Percentiles rank a stretch among this genome's conserved stretches.
Evolutionary conservation across 2,888 invertebrate species (phyloP).

Genomic region (Eupithecia centaureata): DNA sequence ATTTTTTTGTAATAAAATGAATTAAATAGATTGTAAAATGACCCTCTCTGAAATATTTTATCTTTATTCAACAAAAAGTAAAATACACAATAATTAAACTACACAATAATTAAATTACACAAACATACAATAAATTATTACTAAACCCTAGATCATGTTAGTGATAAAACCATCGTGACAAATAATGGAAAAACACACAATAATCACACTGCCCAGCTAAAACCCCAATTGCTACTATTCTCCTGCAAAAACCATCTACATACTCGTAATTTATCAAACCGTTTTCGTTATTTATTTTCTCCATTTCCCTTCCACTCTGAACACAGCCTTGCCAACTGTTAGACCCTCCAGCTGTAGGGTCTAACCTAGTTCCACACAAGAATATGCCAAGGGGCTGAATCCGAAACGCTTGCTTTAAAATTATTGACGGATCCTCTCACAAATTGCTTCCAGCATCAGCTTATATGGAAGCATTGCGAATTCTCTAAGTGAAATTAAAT

Average conservation of each 20-base stretch:
- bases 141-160: too few species aligned
- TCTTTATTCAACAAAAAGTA: too few species aligned
- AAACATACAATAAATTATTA: too few species aligned
- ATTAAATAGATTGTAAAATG: too few species aligned
- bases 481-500: slow-evolving; percentile 24
- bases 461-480: slow-evolving; percentile 22
- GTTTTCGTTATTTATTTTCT: background rate
- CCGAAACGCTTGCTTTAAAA: slow-evolving; percentile 15
- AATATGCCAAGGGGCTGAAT: slow-evolving; percentile 21
- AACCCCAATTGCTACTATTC: background rate
- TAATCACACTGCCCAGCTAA: background rate
- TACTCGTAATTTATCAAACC: background rate
- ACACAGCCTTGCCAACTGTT: slow-evolving; percentile 10
- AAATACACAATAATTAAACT: too few species aligned
- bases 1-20: too few species aligned
- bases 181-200: too few species aligned
- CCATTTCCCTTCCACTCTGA: background rate
- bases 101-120: too few species aligned
- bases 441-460: slow-evolving; percentile 7
- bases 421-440: slow-evolving; percentile 24
- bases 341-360: slow-evolving; percentile 7
- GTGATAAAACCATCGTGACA: too few species aligned
- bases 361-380: slow-evolving; percentile 19
- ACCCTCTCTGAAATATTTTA: too few species aligned
- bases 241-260: background rate